phyloP scores from a whole-genome alignment of 2,113 vertebrate species.

The Tetrax tetrax region DNA sequence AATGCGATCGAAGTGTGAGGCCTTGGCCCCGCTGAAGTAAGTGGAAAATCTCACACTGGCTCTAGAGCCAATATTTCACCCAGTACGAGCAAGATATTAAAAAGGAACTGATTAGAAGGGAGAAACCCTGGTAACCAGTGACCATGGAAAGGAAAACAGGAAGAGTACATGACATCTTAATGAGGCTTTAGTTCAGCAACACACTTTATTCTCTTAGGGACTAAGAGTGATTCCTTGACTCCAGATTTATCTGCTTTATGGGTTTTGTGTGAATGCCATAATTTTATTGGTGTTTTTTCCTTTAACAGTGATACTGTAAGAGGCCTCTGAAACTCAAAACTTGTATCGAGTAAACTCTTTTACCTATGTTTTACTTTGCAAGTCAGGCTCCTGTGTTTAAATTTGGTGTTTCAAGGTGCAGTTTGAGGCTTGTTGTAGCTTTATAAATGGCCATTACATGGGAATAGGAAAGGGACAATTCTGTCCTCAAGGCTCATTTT shows the following conservation, averaged over 20 bases:
- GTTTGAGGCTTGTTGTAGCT: conserved; percentile 1
- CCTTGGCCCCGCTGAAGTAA: not conserved
- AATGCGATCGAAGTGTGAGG: not conserved
- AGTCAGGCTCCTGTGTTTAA: not conserved
- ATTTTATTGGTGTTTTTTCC: not conserved
- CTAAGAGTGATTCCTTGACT: not conserved
- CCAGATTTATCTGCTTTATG: conserved; percentile 4
- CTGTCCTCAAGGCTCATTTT: not conserved
- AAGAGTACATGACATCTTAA: not conserved
- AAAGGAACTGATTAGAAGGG: not conserved
- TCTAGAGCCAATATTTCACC: not conserved
- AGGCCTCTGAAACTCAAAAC: not conserved
- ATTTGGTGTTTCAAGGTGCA: not conserved
- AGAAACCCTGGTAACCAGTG: not conserved
- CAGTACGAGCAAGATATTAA: not conserved
- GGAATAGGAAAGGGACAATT: not conserved
- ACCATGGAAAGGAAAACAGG: not conserved
- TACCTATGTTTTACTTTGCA: not conserved
- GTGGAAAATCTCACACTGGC: not conserved
- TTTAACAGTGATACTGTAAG: not conserved
- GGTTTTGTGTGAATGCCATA: conserved; percentile 3
- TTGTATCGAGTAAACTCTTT: not conserved
- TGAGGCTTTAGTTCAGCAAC: not conserved
- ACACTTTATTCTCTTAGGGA: not conserved
- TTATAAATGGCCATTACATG: not conserved